Conservation (phyloP, 2,888 invertebrate genomes). For the Callyntrura guangdongensis region DNA sequence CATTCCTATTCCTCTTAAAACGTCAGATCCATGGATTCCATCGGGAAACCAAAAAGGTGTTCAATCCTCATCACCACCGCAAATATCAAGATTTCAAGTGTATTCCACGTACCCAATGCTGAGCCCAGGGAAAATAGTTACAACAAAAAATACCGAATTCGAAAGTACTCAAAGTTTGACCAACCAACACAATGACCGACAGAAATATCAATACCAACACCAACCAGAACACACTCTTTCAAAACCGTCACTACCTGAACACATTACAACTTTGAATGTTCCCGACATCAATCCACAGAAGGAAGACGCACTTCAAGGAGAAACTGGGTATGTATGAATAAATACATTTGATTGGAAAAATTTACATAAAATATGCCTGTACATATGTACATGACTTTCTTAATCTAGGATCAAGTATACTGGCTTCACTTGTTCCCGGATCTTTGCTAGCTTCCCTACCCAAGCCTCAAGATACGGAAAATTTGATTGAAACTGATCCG, state of each 20-base stretch:
- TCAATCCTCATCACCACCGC: not conserved
- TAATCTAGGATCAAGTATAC: conserved; percentile 15
- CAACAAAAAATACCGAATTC: not conserved
- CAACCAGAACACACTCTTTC: not conserved
- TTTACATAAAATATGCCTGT: not conserved
- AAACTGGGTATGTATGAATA: conserved; percentile 29
- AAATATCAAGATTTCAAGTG: not conserved
- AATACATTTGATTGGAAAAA: not conserved
- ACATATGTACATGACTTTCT: not conserved
- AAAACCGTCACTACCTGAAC: not conserved
- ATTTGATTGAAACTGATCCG: not conserved
- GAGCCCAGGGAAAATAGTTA: not conserved
- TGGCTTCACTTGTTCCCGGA: conserved; percentile 54
- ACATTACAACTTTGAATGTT: not conserved
- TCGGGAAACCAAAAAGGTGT: not conserved
- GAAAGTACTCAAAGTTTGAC: not conserved
- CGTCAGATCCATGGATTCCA: not conserved
- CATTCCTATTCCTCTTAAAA: not conserved
- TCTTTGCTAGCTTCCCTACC: conserved; percentile 41
- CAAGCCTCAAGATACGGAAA: not conserved
- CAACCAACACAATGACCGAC: not conserved
- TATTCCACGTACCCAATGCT: not conserved
- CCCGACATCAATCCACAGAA: conserved; percentile 26
- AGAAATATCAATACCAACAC: not conserved
- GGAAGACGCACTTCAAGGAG: conserved; percentile 20